Conservation (phyloP, 2,797 vertebrate species). For the Oceanodroma leucorhoa region DNA sequence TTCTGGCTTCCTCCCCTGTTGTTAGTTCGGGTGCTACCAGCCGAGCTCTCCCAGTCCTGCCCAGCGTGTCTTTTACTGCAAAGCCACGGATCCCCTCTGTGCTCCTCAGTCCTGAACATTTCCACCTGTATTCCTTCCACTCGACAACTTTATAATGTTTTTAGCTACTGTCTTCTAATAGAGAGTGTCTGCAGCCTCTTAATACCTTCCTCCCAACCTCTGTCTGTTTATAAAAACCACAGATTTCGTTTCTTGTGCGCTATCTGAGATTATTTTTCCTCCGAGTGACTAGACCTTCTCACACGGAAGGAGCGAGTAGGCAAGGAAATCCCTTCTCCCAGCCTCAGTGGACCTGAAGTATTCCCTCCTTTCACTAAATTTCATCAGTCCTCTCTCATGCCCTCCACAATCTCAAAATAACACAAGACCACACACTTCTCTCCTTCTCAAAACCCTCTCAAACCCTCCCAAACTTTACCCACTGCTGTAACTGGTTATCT, state of each 20-base stretch:
- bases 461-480: not conserved
- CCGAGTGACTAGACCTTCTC: fast-evolving
- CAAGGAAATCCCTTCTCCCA: not conserved
- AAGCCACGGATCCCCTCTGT: not conserved
- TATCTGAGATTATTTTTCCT: not conserved
- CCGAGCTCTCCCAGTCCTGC: not conserved
- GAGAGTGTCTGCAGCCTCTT: not conserved
- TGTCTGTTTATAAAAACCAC: not conserved
- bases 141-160: not conserved
- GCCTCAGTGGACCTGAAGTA: not conserved
- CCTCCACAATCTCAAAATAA: not conserved
- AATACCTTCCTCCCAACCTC: not conserved
- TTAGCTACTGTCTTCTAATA: not conserved
- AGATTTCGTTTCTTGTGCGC: not conserved
- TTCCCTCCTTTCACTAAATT: not conserved
- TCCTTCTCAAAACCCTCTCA: not conserved
- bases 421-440: not conserved
- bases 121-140: not conserved
- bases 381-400: not conserved
- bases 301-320: not conserved
- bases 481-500: not conserved
- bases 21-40: not conserved
- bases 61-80: not conserved
- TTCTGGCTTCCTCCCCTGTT: not conserved
- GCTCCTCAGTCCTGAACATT: not conserved